These are phyloP conservation scores for Dasyprocta punctata DNA, from an alignment of 2,113 vertebrate species.

Conservation along the genomic window DNA sequence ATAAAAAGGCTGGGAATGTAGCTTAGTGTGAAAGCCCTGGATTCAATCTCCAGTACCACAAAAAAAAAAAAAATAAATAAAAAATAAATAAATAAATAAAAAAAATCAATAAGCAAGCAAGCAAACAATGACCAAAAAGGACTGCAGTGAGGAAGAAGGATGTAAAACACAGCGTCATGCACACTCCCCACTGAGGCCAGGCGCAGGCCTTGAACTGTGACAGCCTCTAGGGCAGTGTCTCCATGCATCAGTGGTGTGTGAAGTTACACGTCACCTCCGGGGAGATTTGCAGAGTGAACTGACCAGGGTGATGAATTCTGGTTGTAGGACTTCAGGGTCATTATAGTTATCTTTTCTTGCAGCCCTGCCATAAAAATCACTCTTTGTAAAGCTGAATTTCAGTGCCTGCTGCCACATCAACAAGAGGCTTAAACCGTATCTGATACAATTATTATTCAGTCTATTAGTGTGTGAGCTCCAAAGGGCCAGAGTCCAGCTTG, in stretches of 20 bases:
- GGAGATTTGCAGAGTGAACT: neutral
- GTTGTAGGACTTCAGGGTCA: neutral
- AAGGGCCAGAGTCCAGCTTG: neutral
- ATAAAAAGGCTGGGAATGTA: neutral
- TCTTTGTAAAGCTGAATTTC: neutral
- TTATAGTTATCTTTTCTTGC: neutral
- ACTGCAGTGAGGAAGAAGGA: constrained; percentile 36
- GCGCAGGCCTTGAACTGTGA: neutral
- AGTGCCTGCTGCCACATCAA: neutral
- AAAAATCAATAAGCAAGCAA: neutral
- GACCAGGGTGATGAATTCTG: neutral
- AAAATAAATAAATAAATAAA: neutral
- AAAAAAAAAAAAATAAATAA: neutral
- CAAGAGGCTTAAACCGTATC: neutral
- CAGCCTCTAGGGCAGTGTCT: neutral
- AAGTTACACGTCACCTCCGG: neutral
- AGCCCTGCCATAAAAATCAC: neutral
- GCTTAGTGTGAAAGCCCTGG: neutral
- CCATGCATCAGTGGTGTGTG: neutral
- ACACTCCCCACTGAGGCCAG: neutral
- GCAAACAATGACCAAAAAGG: neutral
- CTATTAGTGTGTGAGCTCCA: neutral
- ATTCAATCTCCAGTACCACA: neutral
- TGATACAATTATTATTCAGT: neutral
- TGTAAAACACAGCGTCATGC: neutral